Percentiles rank a stretch among this genome's conserved stretches.
These are phyloP conservation scores for Ciconia maguari DNA, from an alignment of 2,113 vertebrate genomes.

Conservation along the genomic window DNA sequence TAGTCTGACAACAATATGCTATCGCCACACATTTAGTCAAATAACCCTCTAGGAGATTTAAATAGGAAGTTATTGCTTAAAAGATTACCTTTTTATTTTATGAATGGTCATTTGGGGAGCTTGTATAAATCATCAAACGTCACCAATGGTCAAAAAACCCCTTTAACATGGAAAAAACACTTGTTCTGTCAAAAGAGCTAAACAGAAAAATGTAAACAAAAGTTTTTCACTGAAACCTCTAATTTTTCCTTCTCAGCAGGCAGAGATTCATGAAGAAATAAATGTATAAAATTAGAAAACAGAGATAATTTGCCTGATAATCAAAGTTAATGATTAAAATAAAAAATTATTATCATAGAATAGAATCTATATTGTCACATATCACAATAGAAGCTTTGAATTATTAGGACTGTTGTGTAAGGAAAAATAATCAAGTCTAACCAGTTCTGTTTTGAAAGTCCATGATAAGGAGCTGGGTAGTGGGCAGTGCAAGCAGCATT, in stretches of 20 bases:
- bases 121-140: not conserved
- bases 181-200: not conserved
- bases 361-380: not conserved
- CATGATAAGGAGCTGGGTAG: not conserved
- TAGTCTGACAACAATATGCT: not conserved
- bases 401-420: not conserved
- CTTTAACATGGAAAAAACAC: not conserved
- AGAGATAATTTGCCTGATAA: not conserved
- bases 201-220: not conserved
- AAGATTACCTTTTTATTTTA: not conserved
- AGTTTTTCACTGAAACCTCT: not conserved
- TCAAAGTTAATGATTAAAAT: not conserved
- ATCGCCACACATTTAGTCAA: not conserved
- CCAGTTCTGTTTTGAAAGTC: not conserved
- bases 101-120: not conserved
- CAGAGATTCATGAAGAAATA: not conserved
- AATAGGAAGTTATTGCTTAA: not conserved
- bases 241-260: not conserved
- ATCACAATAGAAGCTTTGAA: not conserved
- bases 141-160: rapidly evolving
- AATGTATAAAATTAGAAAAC: not conserved
- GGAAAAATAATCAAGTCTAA: not conserved
- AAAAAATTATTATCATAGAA: not conserved
- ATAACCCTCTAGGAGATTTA: not conserved
- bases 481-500: conserved; percentile 4